phyloP scores from a whole-genome alignment of 2,888 invertebrate species.

The Cacoxenus indagator region DNA sequence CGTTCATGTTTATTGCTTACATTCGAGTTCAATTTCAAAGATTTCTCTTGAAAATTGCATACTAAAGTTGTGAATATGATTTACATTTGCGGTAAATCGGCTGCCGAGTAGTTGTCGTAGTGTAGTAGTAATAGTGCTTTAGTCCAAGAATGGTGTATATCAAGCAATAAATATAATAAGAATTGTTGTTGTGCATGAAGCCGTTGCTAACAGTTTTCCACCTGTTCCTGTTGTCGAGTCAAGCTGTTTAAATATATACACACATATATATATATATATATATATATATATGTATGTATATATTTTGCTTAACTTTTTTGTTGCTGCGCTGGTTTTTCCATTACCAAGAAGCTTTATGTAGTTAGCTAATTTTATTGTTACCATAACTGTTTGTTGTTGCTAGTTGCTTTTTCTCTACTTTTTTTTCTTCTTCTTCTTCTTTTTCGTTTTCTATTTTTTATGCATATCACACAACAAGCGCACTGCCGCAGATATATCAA shows the following conservation, averaged over 20 bases:
- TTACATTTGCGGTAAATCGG: slow-evolving; percentile 48
- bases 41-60: slow-evolving; percentile 44
- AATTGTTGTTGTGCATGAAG: slow-evolving; percentile 9
- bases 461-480: background rate
- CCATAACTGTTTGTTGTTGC: slow-evolving; percentile 56
- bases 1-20: slow-evolving; percentile 9
- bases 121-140: too few relatives aligned
- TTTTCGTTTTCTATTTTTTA: background rate
- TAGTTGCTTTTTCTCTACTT: slow-evolving; percentile 11
- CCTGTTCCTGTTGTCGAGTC: slow-evolving; percentile 50
- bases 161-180: background rate
- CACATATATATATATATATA: background rate
- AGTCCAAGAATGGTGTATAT: too few relatives aligned
- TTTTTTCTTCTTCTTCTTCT: background rate
- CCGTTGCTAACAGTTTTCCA: slow-evolving; percentile 56
- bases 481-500: slow-evolving; percentile 46
- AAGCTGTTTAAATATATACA: background rate
- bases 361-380: slow-evolving; percentile 63
- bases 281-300: background rate
- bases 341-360: slow-evolving; percentile 46
- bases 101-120: too few relatives aligned
- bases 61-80: slow-evolving; percentile 50
- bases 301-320: slow-evolving; percentile 8
- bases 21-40: slow-evolving; percentile 34
- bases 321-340: slow-evolving; percentile 53